Evolutionary conservation across 2,113 vertebrate genomes (phyloP).

Genomic region (Gambusia holbrooki): DNA sequence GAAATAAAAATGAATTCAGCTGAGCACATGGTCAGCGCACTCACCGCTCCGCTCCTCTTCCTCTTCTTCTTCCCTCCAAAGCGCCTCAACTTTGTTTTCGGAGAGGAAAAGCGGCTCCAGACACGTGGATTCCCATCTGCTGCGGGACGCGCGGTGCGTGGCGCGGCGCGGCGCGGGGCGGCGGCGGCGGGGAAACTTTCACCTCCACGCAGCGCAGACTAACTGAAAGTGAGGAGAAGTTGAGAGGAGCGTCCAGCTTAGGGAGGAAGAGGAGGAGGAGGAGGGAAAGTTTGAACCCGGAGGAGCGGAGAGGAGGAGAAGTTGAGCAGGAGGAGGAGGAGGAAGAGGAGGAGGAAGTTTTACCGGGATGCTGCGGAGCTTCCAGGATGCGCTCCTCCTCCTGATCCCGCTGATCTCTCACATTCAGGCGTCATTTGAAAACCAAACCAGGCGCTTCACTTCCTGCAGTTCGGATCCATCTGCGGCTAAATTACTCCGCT

Average conservation of each 20-base stretch:
- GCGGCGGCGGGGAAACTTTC: neutral
- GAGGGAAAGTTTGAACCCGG: neutral
- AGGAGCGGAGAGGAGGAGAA: neutral
- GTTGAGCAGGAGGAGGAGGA: too few species aligned
- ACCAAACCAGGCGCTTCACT: too few species aligned
- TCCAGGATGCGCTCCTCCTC: neutral
- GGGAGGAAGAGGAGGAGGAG: neutral
- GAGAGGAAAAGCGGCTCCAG: neutral
- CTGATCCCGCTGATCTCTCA: too few species aligned
- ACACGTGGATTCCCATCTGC: neutral
- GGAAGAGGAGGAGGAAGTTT: neutral
- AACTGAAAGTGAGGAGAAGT: neutral
- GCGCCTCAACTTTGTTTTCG: neutral
- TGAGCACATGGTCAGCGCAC: neutral
- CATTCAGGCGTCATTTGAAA: too few species aligned
- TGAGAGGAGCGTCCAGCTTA: neutral
- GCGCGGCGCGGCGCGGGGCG: too few species aligned
- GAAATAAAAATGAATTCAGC: too few species aligned
- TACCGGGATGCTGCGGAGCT: neutral
- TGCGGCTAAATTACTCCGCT: too few species aligned
- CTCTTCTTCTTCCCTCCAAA: too few species aligned
- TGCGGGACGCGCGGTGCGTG: too few species aligned
- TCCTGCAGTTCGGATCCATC: too few species aligned
- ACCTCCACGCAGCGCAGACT: neutral
- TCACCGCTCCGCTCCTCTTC: neutral